Evolutionary conservation across 2,888 invertebrate genomes (phyloP).

Genomic region (Mamestra brassicae): DNA sequence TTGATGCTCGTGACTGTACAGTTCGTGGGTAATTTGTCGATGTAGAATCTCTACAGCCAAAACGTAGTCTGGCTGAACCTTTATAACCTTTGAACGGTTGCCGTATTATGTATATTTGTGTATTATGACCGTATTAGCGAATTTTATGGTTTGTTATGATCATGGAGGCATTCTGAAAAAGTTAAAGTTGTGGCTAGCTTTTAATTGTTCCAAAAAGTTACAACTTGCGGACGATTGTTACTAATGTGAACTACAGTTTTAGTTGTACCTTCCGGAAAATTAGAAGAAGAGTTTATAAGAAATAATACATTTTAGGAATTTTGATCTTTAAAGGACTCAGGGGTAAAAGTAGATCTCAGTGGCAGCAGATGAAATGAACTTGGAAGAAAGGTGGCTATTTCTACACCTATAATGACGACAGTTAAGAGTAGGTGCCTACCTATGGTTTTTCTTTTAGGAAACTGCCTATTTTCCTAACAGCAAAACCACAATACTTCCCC

Average conservation of each 20-base stretch:
- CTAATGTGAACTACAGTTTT: too few species aligned
- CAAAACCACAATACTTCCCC: slow-evolving; percentile 8
- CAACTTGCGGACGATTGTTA: too few species aligned
- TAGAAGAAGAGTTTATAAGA: too few species aligned
- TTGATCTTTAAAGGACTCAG: not conserved
- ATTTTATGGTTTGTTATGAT: not conserved
- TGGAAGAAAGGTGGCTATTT: too few species aligned
- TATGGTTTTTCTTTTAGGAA: too few species aligned
- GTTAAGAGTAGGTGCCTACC: too few species aligned
- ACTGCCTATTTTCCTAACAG: not conserved
- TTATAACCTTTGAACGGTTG: slow-evolving; percentile 21
- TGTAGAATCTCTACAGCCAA: slow-evolving; percentile 16
- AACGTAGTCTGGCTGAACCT: slow-evolving; percentile 28
- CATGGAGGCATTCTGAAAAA: not conserved
- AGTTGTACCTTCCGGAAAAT: too few species aligned
- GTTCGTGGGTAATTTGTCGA: slow-evolving; percentile 35
- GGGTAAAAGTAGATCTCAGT: not conserved
- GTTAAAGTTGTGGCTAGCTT: not conserved
- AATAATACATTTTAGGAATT: too few species aligned
- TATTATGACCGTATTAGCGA: not conserved
- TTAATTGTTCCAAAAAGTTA: not conserved
- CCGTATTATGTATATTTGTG: slow-evolving; percentile 6
- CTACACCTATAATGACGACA: too few species aligned
- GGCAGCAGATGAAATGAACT: too few species aligned
- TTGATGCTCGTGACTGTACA: slow-evolving; percentile 24